A percentile compares a stretch with the other conserved stretches of the same genome.
phyloP scores from a whole-genome alignment of 2,888 invertebrate species.

The Drosophila prostipennis region DNA sequence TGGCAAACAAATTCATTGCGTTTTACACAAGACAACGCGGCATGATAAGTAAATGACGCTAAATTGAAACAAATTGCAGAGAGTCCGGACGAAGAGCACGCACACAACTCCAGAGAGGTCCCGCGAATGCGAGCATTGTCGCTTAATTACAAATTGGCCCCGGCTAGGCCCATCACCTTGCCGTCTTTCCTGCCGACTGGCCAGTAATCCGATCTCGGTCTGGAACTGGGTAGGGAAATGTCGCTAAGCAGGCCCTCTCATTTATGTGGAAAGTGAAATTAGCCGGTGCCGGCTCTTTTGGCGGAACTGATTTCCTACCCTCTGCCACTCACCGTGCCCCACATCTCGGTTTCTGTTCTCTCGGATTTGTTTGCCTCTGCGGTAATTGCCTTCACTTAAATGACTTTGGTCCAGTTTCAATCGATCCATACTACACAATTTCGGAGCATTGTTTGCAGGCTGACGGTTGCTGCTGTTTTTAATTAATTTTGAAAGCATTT shows the following conservation, averaged over 20 bases:
- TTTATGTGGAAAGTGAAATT: background rate
- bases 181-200: background rate
- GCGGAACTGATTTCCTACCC: background rate
- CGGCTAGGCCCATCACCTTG: background rate
- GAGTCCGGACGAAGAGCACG: slow-evolving; percentile 50
- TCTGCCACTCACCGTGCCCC: background rate
- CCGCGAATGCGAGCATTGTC: background rate
- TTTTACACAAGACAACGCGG: slow-evolving; percentile 75
- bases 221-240: background rate
- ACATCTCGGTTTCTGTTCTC: background rate
- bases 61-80: slow-evolving; percentile 75
- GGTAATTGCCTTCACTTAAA: background rate
- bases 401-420: slow-evolving; percentile 15
- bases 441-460: slow-evolving; percentile 33
- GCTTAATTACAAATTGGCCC: slow-evolving; percentile 3
- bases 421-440: slow-evolving; percentile 11
- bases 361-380: background rate
- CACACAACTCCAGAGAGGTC: slow-evolving; percentile 15
- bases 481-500: slow-evolving; percentile 76
- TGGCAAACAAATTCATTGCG: slow-evolving; percentile 71
- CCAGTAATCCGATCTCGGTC: background rate
- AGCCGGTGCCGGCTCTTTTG: background rate
- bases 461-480: slow-evolving; percentile 53
- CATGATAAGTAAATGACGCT: slow-evolving; percentile 74
- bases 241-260: background rate